These are phyloP conservation scores for Strongylocentrotus purpuratus DNA, from an alignment of 35 echinoderm and acorn worm species.

Conservation along the genomic window DNA sequence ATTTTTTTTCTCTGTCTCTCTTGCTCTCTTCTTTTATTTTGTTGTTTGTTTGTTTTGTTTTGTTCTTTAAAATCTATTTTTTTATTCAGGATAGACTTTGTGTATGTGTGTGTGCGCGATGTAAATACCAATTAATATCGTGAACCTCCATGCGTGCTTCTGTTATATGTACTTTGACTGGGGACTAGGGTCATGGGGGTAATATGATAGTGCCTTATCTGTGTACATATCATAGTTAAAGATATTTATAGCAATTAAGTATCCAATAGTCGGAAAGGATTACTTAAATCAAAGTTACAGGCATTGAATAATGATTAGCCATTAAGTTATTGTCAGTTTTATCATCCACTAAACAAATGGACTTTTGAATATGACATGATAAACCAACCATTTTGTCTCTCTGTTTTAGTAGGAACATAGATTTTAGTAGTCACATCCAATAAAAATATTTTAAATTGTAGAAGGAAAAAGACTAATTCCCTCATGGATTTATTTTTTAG, in stretches of 20 bases:
- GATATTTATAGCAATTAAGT: not conserved
- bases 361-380: not conserved
- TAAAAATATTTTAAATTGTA: not conserved
- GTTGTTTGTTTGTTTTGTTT: no score
- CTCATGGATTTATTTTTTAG: not conserved
- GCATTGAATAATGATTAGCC: not conserved
- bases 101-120: not conserved
- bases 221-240: not conserved
- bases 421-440: not conserved
- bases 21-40: no score
- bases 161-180: not conserved
- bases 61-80: not conserved
- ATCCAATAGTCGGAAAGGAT: not conserved
- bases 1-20: not conserved
- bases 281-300: not conserved
- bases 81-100: not conserved
- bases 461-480: not conserved
- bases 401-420: not conserved
- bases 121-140: not conserved
- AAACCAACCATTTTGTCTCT: not conserved
- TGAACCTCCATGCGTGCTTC: not conserved
- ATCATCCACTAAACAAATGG: not conserved
- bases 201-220: not conserved
- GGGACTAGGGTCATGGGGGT: not conserved
- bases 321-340: not conserved